phyloP scores from a whole-genome alignment of 2,113 vertebrate species.

The Eublepharis macularius region DNA sequence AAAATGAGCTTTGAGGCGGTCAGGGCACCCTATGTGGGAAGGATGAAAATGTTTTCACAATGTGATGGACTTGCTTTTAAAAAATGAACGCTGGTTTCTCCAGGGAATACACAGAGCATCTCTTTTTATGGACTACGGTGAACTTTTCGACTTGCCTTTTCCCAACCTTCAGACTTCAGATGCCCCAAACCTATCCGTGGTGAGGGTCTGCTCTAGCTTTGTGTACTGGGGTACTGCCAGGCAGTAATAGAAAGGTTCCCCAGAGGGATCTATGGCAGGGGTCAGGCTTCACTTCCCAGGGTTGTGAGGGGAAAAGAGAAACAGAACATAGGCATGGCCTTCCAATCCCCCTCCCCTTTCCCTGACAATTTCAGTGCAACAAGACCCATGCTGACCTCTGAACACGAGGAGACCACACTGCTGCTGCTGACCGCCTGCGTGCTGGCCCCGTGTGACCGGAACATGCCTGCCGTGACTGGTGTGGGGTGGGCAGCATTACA shows the following conservation, averaged over 20 bases:
- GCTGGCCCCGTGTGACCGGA: slow-evolving; percentile 83
- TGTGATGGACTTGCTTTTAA: neutral
- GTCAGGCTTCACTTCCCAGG: neutral
- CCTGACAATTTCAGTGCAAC: rapidly evolving
- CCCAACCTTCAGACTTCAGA: neutral
- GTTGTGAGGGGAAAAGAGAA: neutral
- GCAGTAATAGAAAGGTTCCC: too few relatives aligned
- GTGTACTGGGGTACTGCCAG: neutral
- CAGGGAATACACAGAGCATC: neutral
- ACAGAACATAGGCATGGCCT: too few relatives aligned
- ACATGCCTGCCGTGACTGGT: slow-evolving; percentile 81
- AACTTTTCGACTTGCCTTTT: neutral
- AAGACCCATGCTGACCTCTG: slow-evolving; percentile 78
- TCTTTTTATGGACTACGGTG: neutral
- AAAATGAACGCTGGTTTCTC: neutral
- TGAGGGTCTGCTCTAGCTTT: neutral
- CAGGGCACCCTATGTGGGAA: neutral
- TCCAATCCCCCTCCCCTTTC: neutral
- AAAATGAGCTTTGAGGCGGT: neutral
- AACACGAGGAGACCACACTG: slow-evolving; percentile 81
- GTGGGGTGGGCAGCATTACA: slow-evolving; percentile 79
- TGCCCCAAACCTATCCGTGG: neutral
- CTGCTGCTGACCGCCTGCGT: slow-evolving; percentile 61
- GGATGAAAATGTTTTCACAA: neutral
- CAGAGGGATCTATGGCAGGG: neutral